Percentiles rank a stretch among this genome's conserved stretches.
Conservation (phyloP, 2,888 invertebrate genomes). For the Cosmia trapezina region DNA sequence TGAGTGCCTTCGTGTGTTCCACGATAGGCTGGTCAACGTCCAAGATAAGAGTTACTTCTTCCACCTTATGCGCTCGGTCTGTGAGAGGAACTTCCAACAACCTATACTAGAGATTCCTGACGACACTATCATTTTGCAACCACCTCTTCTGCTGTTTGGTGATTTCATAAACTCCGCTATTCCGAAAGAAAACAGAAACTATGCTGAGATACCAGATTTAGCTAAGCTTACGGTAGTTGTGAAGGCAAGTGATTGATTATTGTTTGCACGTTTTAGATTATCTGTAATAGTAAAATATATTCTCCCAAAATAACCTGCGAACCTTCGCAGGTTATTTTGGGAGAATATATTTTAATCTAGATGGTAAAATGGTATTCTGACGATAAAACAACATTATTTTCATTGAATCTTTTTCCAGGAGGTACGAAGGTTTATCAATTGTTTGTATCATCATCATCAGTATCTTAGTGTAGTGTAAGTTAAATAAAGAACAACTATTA, state of each 20-base stretch:
- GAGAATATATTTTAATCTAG: background rate
- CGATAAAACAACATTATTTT: background rate
- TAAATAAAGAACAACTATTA: background rate
- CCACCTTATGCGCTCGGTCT: conserved; percentile 92
- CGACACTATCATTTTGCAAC: conserved; percentile 90
- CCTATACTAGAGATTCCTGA: conserved; percentile 91
- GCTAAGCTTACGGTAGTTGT: conserved; percentile 93
- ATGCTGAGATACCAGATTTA: conserved; percentile 95
- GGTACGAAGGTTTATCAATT: background rate
- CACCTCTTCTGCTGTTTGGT: conserved; percentile 94
- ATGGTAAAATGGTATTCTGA: background rate
- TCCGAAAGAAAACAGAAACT: conserved; percentile 93
- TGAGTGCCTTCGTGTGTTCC: conserved; percentile 97
- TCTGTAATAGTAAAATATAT: background rate
- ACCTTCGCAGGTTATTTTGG: background rate
- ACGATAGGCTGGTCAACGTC: conserved; percentile 95
- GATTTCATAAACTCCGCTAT: conserved; percentile 95
- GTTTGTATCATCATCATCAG: background rate
- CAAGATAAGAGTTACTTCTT: conserved; percentile 96
- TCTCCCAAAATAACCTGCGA: too few relatives aligned
- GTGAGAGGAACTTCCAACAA: conserved; percentile 91
- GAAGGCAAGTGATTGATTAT: conserved; percentile 85
- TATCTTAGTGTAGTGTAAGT: background rate
- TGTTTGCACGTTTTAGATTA: background rate
- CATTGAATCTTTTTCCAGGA: background rate